Conservation (phyloP, 2,113 vertebrate species). For the Tiliqua scincoides region DNA sequence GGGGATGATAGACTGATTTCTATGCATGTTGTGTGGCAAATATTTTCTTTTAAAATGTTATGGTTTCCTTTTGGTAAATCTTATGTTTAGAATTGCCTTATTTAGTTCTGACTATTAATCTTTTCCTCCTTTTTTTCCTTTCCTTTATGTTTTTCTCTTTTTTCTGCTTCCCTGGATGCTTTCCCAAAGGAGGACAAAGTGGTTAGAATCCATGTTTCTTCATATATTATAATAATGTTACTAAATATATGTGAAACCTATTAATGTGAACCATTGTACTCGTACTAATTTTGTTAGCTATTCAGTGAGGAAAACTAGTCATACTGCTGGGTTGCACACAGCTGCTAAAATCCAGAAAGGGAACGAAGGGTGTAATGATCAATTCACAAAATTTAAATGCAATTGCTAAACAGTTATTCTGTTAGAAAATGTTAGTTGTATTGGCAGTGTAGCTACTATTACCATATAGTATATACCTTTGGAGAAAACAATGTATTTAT, state of each 20-base stretch:
- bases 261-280: conserved; percentile 28
- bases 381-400: neutral
- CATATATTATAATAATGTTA: conserved; percentile 70
- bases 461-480: neutral
- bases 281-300: conserved; percentile 44
- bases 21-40: conserved; percentile 12
- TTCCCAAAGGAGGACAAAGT: conserved; percentile 99
- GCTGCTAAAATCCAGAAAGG: conserved; percentile 35
- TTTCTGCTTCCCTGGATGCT: conserved; percentile 96
- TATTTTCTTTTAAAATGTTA: conserved; percentile 46
- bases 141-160: conserved; percentile 75
- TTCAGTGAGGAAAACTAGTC: conserved; percentile 25
- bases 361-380: neutral
- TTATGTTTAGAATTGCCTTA: conserved; percentile 58
- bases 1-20: neutral
- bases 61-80: conserved; percentile 30
- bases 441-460: neutral
- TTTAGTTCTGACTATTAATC: conserved; percentile 69
- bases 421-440: neutral
- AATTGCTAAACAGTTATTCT: neutral
- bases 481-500: neutral
- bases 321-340: neutral
- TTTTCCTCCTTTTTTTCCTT: conserved; percentile 73
- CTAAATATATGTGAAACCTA: conserved; percentile 58
- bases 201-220: conserved; percentile 94